Evolutionary conservation across 2,797 vertebrate genomes (phyloP).

Genomic region (Oryzias sinensis): DNA sequence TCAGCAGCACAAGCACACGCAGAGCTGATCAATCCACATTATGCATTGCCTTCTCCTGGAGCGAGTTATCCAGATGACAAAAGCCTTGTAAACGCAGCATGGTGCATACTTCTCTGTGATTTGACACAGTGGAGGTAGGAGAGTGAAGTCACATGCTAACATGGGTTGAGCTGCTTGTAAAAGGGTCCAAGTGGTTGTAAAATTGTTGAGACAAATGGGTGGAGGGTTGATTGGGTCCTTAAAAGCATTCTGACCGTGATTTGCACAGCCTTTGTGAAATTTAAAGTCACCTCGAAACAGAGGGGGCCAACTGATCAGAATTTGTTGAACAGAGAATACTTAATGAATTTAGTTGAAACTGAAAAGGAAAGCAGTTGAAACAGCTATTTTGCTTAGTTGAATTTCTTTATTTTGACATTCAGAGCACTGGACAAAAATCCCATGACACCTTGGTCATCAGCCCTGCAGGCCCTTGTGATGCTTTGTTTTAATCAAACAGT

Average conservation of each 20-base stretch:
- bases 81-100: slow-evolving; percentile 18
- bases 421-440: too few relatives aligned
- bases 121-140: slow-evolving; percentile 15
- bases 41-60: not conserved
- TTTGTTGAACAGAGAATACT: not conserved
- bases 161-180: slow-evolving; percentile 5
- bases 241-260: slow-evolving; percentile 5
- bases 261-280: slow-evolving; percentile 4
- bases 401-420: too few relatives aligned
- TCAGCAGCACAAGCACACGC: not conserved
- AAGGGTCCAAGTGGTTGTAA: slow-evolving; percentile 8
- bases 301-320: slow-evolving; percentile 10
- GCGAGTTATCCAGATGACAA: slow-evolving; percentile 8
- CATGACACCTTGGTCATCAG: too few relatives aligned
- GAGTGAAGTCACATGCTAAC: slow-evolving; percentile 1
- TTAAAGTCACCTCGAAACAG: slow-evolving; percentile 14
- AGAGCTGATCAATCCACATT: slow-evolving; percentile 7
- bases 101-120: slow-evolving; percentile 8
- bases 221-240: slow-evolving; percentile 7
- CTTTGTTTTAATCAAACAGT: too few relatives aligned
- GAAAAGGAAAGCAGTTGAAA: slow-evolving; percentile 27
- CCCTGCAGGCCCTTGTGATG: too few relatives aligned
- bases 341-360: slow-evolving; percentile 12
- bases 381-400: not conserved
- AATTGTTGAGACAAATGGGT: slow-evolving; percentile 19